Conservation (phyloP, 1,140 invertebrate species). For the Akabosia matsudoensis region DNA sequence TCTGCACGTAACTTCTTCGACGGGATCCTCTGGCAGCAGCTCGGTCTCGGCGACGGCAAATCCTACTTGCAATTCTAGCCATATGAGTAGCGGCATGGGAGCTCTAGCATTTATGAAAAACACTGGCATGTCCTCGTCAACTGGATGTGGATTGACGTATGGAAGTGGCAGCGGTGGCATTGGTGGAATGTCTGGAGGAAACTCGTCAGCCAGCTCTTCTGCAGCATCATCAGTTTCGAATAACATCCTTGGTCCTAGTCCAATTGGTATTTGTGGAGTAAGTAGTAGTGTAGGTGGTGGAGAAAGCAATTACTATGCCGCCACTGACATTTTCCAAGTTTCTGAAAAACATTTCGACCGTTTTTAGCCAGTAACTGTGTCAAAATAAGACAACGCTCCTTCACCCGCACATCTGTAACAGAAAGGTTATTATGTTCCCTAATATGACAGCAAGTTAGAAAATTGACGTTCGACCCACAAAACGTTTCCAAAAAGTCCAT, state of each 20-base stretch:
- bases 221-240: slow-evolving; percentile 12
- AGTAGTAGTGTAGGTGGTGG: slow-evolving; percentile 10
- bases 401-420: background rate
- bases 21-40: background rate
- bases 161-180: background rate
- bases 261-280: slow-evolving; percentile 12
- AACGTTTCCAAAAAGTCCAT: too few relatives aligned
- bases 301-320: slow-evolving; percentile 45
- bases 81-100: background rate
- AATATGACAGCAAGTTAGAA: too few relatives aligned
- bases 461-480: too few relatives aligned
- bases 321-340: slow-evolving; percentile 46
- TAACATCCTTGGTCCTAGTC: background rate
- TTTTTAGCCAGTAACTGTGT: slow-evolving; percentile 35
- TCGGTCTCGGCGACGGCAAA: background rate
- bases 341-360: slow-evolving; percentile 43
- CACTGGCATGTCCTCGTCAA: slow-evolving; percentile 9
- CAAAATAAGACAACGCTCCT: background rate
- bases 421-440: background rate
- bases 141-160: slow-evolving; percentile 10
- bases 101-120: slow-evolving; percentile 10
- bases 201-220: slow-evolving; percentile 3
- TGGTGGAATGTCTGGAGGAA: background rate
- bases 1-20: background rate
- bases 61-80: slow-evolving; percentile 7